Conservation (phyloP, 2,888 invertebrate genomes). For the Tetheella fluctuosa region DNA sequence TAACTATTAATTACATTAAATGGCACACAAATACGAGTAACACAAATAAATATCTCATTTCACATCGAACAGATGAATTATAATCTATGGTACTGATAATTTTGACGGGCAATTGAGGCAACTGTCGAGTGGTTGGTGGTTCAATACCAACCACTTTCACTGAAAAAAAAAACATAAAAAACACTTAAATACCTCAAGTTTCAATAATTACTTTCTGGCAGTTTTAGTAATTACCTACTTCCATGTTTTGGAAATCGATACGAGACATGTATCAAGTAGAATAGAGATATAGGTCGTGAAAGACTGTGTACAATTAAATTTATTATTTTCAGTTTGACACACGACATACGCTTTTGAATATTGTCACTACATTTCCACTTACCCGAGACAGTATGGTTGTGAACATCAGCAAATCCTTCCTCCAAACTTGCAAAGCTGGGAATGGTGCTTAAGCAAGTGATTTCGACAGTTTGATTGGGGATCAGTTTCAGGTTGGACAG, state of each 20-base stretch:
- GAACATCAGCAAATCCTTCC: conserved; percentile 89
- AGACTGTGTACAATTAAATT: too few species aligned
- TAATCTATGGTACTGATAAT: conserved; percentile 62
- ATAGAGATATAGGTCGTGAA: too few species aligned
- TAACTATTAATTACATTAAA: conserved; percentile 41
- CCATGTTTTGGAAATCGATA: too few species aligned
- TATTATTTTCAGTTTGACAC: too few species aligned
- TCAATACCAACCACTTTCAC: conserved; percentile 76
- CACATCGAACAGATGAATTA: conserved; percentile 49
- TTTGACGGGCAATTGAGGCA: conserved; percentile 69
- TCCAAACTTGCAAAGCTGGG: conserved; percentile 88
- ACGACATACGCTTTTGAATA: too few species aligned
- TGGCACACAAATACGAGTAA: conserved; percentile 51
- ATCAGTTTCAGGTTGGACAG: conserved; percentile 87
- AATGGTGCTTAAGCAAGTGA: conserved; percentile 91
- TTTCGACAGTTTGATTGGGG: conserved; percentile 87
- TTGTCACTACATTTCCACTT: conserved; percentile 47
- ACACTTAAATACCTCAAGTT: conserved; percentile 17
- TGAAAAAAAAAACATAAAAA: conserved; percentile 54
- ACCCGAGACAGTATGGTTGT: conserved; percentile 89
- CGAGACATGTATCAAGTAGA: too few species aligned
- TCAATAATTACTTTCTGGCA: background rate
- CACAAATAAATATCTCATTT: conserved; percentile 40
- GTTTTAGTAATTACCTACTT: background rate
- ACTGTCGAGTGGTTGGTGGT: conserved; percentile 60